Evolutionary conservation across 1,140 invertebrate genomes (phyloP), one percentile per base, ranked within the genome.

Genomic region (Pogonomyrmex californicus): DNA sequence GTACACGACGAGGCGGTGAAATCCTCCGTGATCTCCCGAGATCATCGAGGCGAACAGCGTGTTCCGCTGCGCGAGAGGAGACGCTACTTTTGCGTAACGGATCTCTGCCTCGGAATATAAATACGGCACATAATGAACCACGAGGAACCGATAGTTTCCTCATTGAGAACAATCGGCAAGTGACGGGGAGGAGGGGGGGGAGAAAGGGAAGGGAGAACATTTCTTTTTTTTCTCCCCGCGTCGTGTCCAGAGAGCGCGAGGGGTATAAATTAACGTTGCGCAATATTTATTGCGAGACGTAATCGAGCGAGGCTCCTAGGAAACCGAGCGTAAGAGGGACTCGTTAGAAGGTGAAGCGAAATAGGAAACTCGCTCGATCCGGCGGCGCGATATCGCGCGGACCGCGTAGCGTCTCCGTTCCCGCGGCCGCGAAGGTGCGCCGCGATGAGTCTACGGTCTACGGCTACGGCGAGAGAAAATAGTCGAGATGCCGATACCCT

Each of bases 271-370:
- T 83, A 75, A 75, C 33, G 47, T 83, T 83, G 68, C n/a, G 56
- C 79, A 82, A 82, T 82, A 73, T 73, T 73, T 73, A 73, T 82
- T 71, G 79, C 79, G 66, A 71, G 38, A 71, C 5, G 51, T 60
- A 82, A 73, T 82, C 79, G 68, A 56, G 79, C 44, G 33, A 62
- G 23, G 30, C 65, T 10, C 33, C 17, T 14, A 68, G 17, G 36
- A 66, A 60, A 9, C n/a, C 30, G 44, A n/a, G 7, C 12, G 47
- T 38, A 38, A 65, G 17, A 33, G 9, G 10, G n/a, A 17, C 66
- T 58, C 38, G 66, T 41, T 56, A 44, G 49, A 83, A 36, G 41
- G 10, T 49, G 12, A 60, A 58, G n/a, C 51, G 49, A 60, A 73
- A 60, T 38, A n/a, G 54, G 12, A 33, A 83, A 75, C 7, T 41